Evolutionary conservation across 2,113 vertebrate genomes (phyloP), one percentile per base, ranked within the genome.

Genomic region (Apus apus): DNA sequence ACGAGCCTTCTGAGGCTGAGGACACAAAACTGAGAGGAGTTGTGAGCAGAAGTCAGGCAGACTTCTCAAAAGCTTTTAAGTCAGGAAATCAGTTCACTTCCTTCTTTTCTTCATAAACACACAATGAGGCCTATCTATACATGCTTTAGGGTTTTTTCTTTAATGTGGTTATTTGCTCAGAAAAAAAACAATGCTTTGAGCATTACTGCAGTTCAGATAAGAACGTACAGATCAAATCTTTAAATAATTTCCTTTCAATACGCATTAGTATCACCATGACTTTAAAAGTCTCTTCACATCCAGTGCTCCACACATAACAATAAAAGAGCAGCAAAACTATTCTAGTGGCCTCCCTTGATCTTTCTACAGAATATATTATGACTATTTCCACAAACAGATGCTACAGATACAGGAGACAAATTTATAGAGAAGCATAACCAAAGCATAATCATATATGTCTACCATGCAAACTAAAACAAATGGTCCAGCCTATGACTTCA

Each of bases 161-260:
- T 96, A 88, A 94, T 86, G 85, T 86, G 87, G 48, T 76, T 79
- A 85, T 85, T 79, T 72, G 62, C 34, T 87, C 72, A 81, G 79
- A 75, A 86, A 82, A 82, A 43, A 94, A 94, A 65, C 68, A 94
- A 85, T 77, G 84, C 86, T 96, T 65, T 91, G 58, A 91, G 92
- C 91, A 45, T 45, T 89, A 65, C 0, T 94, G 74, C 51, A 62
- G 48, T 58, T 92, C 77, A 87, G 76, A 90, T 64, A 90, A 89
- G 74, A 87, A 92, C 14, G 58, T 34, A 73, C 71, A 91, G 83
- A 79, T 94, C 84, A 87, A 53, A 94, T 71, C 48, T 93, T 88
- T 75, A 96, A 83, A 95, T 72, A 34, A 90, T 54, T 94, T 94
- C 95, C 94, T 91, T 94, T 95, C 85, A 93, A 86, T 93, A 88